Evolutionary conservation across 2,797 vertebrate species (phyloP).

Genomic region (Danio choprae): DNA sequence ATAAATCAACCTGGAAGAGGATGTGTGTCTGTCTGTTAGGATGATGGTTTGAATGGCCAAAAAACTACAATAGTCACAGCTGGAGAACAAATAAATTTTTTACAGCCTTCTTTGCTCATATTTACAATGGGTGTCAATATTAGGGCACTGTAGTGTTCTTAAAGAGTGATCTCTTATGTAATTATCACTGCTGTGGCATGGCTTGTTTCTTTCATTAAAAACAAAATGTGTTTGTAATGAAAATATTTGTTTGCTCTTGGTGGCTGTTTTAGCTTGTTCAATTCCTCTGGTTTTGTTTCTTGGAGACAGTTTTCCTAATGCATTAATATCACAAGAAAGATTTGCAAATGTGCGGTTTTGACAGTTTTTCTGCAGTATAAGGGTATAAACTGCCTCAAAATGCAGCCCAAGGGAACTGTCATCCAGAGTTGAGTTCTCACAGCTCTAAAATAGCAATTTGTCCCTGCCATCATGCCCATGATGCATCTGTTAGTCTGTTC

Average conservation of each 20-base stretch:
- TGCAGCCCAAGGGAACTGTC: neutral
- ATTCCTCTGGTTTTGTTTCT: neutral
- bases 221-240: neutral
- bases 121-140: too few species aligned
- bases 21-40: too few species aligned
- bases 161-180: neutral
- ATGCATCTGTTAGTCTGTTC: neutral
- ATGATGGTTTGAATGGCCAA: too few species aligned
- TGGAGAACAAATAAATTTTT: too few species aligned
- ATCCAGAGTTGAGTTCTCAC: slow-evolving; percentile 16
- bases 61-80: too few species aligned
- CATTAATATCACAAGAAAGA: neutral
- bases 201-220: slow-evolving; percentile 1
- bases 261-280: neutral
- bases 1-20: too few species aligned
- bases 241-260: neutral
- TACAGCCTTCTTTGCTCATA: too few species aligned
- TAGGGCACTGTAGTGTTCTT: neutral
- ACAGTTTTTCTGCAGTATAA: neutral
- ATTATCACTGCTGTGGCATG: neutral
- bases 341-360: slow-evolving; percentile 1
- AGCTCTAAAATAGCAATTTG: slow-evolving; percentile 19
- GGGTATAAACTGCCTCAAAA: neutral
- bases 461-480: neutral
- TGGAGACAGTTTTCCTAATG: neutral